Evolutionary conservation across 2,797 vertebrate species (phyloP).

Genomic region (Coranthus polyacanthus): DNA sequence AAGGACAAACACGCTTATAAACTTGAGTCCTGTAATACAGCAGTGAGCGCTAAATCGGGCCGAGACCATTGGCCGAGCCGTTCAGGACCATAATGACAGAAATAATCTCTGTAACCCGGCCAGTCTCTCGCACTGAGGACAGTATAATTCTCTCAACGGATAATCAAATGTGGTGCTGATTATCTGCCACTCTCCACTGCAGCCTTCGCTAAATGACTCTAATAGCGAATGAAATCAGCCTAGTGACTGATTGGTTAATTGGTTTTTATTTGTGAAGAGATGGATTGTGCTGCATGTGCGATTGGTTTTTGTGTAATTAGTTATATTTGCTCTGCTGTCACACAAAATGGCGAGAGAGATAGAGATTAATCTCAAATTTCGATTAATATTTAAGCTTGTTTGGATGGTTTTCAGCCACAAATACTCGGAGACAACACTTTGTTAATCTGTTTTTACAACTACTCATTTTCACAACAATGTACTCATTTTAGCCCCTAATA

Average conservation of each 20-base stretch:
- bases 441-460: conserved; percentile 9
- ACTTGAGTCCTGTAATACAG: conserved; percentile 6
- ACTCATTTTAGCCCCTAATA: not conserved
- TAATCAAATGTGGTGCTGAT: conserved; percentile 73
- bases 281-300: conserved; percentile 32
- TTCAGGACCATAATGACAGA: conserved; percentile 57
- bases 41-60: conserved; percentile 46
- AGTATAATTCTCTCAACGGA: conserved; percentile 57
- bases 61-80: too few relatives aligned
- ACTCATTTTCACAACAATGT: too few relatives aligned
- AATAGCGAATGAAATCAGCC: conserved; percentile 63
- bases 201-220: conserved; percentile 59
- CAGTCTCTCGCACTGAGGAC: conserved; percentile 42
- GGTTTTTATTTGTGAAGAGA: conserved; percentile 61
- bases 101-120: conserved; percentile 64
- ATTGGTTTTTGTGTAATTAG: conserved; percentile 46
- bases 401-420: conserved; percentile 21
- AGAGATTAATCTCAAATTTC: conserved; percentile 37
- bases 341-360: conserved; percentile 8
- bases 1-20: not conserved
- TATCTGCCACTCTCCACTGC: conserved; percentile 56
- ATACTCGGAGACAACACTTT: not conserved
- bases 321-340: too few relatives aligned
- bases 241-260: conserved; percentile 69
- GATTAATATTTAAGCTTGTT: conserved; percentile 18